Percentiles rank a stretch among this genome's conserved stretches.
Evolutionary conservation across 1,140 invertebrate species (phyloP).

Genomic region (Homarus americanus): DNA sequence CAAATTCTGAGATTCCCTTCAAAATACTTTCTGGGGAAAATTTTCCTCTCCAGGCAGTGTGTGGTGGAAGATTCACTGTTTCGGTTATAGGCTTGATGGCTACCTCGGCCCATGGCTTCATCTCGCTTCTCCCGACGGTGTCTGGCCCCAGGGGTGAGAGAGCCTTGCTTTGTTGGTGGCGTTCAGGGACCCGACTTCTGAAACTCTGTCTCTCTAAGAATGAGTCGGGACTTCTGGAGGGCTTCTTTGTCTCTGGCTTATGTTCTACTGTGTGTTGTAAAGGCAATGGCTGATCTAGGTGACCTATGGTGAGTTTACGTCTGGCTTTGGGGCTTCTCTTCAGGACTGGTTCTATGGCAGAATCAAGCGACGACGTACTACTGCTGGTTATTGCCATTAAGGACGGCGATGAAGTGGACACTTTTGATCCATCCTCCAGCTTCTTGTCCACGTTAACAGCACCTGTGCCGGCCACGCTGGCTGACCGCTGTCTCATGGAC

Average conservation of each 20-base stretch:
- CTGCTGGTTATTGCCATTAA: not conserved
- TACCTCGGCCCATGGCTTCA: conserved; percentile 62
- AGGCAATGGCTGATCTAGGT: conserved; percentile 44
- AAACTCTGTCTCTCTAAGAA: conserved; percentile 43
- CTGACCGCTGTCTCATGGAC: conserved; percentile 22
- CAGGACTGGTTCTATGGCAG: conserved; percentile 3
- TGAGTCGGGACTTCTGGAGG: conserved; percentile 54
- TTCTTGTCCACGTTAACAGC: conserved; percentile 1
- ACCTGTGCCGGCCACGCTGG: not conserved
- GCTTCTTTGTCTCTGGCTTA: conserved; percentile 34
- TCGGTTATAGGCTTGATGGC: conserved; percentile 65
- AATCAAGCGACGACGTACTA: not conserved
- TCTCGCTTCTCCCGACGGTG: conserved; percentile 24
- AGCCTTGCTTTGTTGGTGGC: conserved; percentile 51
- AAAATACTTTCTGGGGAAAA: conserved; percentile 57
- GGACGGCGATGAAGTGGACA: not conserved
- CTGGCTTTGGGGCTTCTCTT: conserved; percentile 53
- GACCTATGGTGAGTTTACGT: conserved; percentile 58
- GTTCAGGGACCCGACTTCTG: conserved; percentile 44
- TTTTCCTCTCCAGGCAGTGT: conserved; percentile 50
- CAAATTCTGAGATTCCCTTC: conserved; percentile 52
- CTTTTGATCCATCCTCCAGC: conserved; percentile 7
- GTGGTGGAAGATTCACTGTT: conserved; percentile 52
- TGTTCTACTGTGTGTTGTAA: conserved; percentile 37
- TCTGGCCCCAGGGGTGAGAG: conserved; percentile 50